These are phyloP conservation scores for Cotesia vestalis DNA, from an alignment of 1,140 invertebrate genomes.

Conservation along the genomic window DNA sequence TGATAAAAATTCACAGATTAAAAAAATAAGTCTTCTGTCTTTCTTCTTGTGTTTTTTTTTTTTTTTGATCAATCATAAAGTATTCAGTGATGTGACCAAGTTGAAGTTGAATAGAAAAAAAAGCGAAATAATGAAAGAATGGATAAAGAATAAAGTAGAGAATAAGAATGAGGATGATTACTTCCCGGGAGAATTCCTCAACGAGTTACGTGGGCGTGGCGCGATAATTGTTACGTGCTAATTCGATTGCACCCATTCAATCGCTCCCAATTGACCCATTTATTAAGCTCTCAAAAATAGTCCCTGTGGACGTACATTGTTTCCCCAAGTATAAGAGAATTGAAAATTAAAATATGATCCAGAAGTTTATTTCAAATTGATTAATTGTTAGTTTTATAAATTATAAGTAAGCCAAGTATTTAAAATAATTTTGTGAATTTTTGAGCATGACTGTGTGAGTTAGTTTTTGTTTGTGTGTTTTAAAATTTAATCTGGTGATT, in stretches of 20 bases:
- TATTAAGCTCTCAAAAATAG: constrained; percentile 30
- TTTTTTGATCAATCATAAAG: too few relatives aligned
- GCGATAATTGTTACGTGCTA: constrained; percentile 53
- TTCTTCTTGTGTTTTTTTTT: too few relatives aligned
- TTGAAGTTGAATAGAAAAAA: constrained; percentile 2
- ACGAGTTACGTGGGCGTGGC: constrained; percentile 31
- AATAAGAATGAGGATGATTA: constrained; percentile 26
- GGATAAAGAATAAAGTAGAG: constrained; percentile 16
- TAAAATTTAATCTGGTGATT: neutral
- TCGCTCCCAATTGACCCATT: constrained; percentile 52
- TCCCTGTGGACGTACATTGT: constrained; percentile 7
- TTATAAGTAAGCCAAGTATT: too few relatives aligned
- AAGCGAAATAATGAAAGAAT: neutral
- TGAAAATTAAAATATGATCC: neutral
- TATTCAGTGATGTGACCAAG: too few relatives aligned
- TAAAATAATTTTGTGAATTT: too few relatives aligned
- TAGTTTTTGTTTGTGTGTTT: neutral
- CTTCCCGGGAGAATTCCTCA: constrained; percentile 13
- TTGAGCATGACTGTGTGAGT: too few relatives aligned
- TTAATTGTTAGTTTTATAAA: too few relatives aligned
- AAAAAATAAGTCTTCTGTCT: too few relatives aligned
- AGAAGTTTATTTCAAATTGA: neutral
- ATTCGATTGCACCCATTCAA: constrained; percentile 52
- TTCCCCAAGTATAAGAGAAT: neutral
- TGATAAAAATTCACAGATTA: too few relatives aligned